These are phyloP conservation scores for Ophiothrix spiculata DNA, from an alignment of 35 echinoderm and acorn worm species.

Conservation along the genomic window DNA sequence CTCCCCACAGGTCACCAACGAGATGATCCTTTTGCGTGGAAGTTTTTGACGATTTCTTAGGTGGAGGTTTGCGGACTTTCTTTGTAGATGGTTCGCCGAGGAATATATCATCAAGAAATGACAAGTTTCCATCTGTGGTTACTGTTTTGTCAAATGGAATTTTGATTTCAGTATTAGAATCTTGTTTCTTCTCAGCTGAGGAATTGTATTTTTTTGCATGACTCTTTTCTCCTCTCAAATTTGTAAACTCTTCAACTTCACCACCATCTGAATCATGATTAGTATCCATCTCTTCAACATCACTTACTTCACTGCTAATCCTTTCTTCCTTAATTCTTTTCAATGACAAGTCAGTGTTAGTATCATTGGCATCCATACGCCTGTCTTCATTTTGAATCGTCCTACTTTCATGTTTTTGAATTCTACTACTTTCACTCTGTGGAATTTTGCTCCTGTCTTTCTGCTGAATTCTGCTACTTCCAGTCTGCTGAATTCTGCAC, in stretches of 20 bases:
- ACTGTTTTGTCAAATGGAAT: not conserved
- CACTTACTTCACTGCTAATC: not conserved
- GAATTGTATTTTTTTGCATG: not conserved
- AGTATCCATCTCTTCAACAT: not conserved
- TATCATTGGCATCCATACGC: not conserved
- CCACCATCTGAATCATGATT: not conserved
- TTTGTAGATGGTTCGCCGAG: conserved; percentile 13
- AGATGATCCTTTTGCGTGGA: not conserved
- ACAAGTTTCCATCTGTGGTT: conserved; percentile 27
- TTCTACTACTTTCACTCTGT: too few species aligned
- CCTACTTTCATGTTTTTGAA: too few species aligned
- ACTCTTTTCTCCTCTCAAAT: not conserved
- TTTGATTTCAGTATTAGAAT: not conserved
- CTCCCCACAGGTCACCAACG: not conserved
- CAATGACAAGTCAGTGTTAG: not conserved
- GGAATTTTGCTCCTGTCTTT: not conserved
- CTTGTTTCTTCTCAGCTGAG: not conserved
- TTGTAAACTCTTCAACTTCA: not conserved
- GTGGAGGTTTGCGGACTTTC: not conserved
- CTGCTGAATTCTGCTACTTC: not conserved
- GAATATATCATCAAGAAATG: conserved; percentile 75
- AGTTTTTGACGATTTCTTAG: not conserved
- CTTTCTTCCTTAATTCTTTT: not conserved
- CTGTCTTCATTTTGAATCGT: too few species aligned
- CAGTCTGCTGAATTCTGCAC: too few species aligned